Conservation (phyloP, 1,140 invertebrate genomes). For the Agrilus planipennis region DNA sequence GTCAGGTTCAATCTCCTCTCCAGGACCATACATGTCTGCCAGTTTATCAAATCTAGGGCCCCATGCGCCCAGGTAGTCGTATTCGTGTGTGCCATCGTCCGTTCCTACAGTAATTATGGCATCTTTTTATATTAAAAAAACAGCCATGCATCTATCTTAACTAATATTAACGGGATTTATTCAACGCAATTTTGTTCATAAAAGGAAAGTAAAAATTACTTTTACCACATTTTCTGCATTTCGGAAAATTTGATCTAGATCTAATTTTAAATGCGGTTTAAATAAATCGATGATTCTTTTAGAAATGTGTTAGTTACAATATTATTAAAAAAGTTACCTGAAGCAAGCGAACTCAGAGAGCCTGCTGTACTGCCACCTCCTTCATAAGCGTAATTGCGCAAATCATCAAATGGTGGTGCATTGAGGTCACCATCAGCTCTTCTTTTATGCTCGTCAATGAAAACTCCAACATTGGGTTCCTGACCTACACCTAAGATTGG, state of each 20-base stretch:
- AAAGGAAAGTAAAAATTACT: no score
- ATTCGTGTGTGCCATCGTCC: constrained; percentile 91
- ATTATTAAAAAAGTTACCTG: constrained; percentile 45
- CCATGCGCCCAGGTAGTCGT: constrained; percentile 93
- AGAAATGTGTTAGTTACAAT: no score
- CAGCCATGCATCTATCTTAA: no score
- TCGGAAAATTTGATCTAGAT: no score
- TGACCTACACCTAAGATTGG: constrained; percentile 39
- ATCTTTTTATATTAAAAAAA: background rate
- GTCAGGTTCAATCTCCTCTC: constrained; percentile 68
- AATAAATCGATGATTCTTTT: no score
- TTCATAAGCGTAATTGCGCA: constrained; percentile 95
- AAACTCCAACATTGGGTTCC: constrained; percentile 88
- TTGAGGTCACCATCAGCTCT: constrained; percentile 90
- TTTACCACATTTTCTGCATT: no score
- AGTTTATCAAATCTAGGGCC: constrained; percentile 94
- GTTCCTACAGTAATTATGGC: constrained; percentile 50
- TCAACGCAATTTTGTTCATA: no score
- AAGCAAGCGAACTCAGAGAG: constrained; percentile 89
- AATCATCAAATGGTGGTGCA: constrained; percentile 91
- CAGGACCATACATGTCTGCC: constrained; percentile 91
- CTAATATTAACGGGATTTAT: no score
- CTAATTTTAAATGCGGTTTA: no score
- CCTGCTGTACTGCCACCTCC: constrained; percentile 94
- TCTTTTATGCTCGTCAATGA: constrained; percentile 92